phyloP scores from a whole-genome alignment of 2,797 vertebrate genomes.

The Helostoma temminkii region DNA sequence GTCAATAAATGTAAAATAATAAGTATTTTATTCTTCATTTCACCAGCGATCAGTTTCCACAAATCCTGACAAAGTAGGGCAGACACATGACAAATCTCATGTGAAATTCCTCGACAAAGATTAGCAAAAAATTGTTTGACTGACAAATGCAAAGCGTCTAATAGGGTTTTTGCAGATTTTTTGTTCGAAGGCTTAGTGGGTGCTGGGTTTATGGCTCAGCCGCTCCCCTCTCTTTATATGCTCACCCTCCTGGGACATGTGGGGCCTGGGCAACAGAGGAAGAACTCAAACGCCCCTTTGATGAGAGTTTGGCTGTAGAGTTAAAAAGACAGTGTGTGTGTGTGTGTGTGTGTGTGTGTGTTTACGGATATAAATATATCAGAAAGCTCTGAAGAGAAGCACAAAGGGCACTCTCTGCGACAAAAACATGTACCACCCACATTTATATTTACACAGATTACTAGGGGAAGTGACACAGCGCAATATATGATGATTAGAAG shows the following conservation, averaged over 20 bases:
- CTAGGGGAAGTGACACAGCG: constrained; percentile 46
- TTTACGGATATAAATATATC: constrained; percentile 76
- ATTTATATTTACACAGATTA: constrained; percentile 24
- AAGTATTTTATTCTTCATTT: constrained; percentile 8
- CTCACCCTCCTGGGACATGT: constrained; percentile 59
- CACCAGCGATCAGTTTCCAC: constrained; percentile 24
- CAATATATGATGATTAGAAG: constrained; percentile 48
- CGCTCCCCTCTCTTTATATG: constrained; percentile 62
- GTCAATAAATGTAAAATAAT: too few relatives aligned
- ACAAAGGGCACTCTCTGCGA: constrained; percentile 55
- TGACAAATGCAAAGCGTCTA: constrained; percentile 62
- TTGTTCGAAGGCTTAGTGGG: constrained; percentile 54
- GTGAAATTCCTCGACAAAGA: constrained; percentile 41
- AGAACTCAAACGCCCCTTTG: constrained; percentile 78
- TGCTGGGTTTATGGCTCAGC: constrained; percentile 53
- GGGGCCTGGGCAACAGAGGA: constrained; percentile 65
- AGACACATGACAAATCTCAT: constrained; percentile 46
- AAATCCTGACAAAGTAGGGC: constrained; percentile 42
- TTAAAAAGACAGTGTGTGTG: constrained; percentile 59
- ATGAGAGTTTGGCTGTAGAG: constrained; percentile 74
- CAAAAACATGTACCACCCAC: constrained; percentile 43
- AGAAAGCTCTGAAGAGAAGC: constrained; percentile 58
- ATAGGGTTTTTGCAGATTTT: constrained; percentile 51
- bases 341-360: constrained; percentile 43
- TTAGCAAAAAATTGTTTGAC: constrained; percentile 47